Conservation (phyloP, 2,113 vertebrate species). For the Cryptomyrus ogoouensis region DNA sequence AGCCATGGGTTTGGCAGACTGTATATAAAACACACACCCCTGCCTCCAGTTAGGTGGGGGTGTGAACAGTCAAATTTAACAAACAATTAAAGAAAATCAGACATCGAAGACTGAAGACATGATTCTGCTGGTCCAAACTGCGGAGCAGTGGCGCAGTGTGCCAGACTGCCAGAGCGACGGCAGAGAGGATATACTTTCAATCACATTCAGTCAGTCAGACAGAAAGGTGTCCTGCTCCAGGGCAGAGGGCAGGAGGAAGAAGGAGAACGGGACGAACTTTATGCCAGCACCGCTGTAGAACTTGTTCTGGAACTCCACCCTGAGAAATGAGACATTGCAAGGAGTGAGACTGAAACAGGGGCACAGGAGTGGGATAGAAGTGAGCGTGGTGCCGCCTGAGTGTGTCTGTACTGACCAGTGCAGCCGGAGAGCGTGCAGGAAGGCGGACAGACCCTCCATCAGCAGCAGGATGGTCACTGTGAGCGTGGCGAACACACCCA, state of each 20-base stretch:
- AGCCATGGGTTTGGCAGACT: not conserved
- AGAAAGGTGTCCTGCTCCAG: slow-evolving; percentile 69
- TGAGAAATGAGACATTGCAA: slow-evolving; percentile 47
- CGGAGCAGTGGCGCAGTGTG: not conserved
- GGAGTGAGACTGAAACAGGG: not conserved
- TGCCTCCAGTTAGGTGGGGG: not conserved
- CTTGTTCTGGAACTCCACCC: slow-evolving; percentile 99
- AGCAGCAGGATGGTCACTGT: slow-evolving; percentile 86
- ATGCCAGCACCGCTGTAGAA: slow-evolving; percentile 88
- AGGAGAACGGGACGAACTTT: slow-evolving; percentile 91
- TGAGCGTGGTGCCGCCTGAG: not conserved
- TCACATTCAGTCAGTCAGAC: slow-evolving; percentile 19
- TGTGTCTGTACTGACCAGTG: slow-evolving; percentile 74
- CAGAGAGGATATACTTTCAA: not conserved
- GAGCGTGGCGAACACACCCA: slow-evolving; percentile 72
- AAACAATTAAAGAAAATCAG: not conserved
- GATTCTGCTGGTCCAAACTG: not conserved
- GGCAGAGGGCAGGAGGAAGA: slow-evolving; percentile 78
- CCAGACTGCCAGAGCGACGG: not conserved
- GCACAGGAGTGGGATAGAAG: not conserved
- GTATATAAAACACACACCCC: not conserved
- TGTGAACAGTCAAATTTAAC: not conserved
- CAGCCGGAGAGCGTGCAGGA: slow-evolving; percentile 90
- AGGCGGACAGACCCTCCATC: slow-evolving; percentile 98
- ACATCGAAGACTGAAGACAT: not conserved